Base-by-base conservation (phyloP, 2,888 invertebrate species). In the Chrysolina oricalcia region DNA sequence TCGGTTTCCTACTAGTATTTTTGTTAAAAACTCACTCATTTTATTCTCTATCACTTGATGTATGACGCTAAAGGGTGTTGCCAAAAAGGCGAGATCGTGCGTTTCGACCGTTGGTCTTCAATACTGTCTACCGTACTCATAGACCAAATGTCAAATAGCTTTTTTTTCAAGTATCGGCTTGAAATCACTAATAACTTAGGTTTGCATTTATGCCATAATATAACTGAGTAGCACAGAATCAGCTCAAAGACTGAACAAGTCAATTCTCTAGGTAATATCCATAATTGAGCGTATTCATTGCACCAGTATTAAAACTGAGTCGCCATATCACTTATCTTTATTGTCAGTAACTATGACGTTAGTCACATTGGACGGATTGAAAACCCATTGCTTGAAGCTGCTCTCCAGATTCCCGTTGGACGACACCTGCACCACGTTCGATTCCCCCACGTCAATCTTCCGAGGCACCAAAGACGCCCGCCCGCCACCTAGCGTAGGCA, bases 401-500 rank as follows among this genome's bases (percentile, higher is more conserved):
- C 85, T 87, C 59, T 86, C 86, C 21, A 80, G 73, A 40, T 79
- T 82, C 19, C 85, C 86, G 68, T 87, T 88, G 5, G 86, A 83
- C 5, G 87, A 84, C 5, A 85, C 81, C 67, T 85, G 84, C 21
- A 85, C 80, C 35, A 82, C 81, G 73, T 83, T 81, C n/a, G 88
- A 89, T 0, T 88, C 85, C 1, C 83, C 83, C 46, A 89, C 89
- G 6, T 87, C 87, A 77, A 89, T 89, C 75, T 90, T 86, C 0
- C 91, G 90, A 0, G 91, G 90, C 1, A 90, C 90, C 21, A 90
- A 88, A 0, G 91, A 90, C 0, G 91, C 90, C 68, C 90, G 84
- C 50, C 83, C 83, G 10, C 86, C 83, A 46, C 84, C 76, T n/a
- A 85, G 81, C 21, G 85, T 87, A 11, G 87, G 87, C 73, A 88